Base-by-base conservation (phyloP, 1,140 invertebrate genomes). In the Heterodera carotae region DNA sequence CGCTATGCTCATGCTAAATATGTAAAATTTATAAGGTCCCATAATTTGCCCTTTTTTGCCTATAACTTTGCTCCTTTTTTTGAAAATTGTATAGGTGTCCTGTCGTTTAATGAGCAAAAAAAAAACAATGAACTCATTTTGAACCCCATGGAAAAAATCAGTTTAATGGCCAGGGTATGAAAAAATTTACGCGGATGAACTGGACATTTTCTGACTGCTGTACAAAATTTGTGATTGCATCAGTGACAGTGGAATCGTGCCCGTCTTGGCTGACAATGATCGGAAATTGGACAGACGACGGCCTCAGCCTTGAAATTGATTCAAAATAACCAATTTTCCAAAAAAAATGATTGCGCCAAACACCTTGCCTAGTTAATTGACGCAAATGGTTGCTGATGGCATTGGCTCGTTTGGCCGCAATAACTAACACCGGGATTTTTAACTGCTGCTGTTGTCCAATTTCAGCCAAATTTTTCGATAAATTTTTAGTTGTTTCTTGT, bases 221-320 rank as follows among this genome's bases (percentile, higher is more conserved):
- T 5, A 87, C 88, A 76, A 88, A 90, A 60, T 82, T 76, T 59
- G 85, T 66, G 27, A 89, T 89, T 22, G 86, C 84, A 10, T 87
- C 70, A n/a, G 87, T 75, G 1, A 90, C 90, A 2, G 71, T 60
- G 34, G 77, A 67, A 76, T 89, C 87, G 7, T 87, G 85, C 78
- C 89, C 89, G 78, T 90, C 90, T 78, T 90, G 89, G 72, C 89
- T 90, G 0, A 90, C 88, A 33, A 90, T 87, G 59, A 90, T 88
- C 0, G 89, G 90, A 79, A 89, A 90, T 68, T 84, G 83, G n/a
- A 85, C 73, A 7, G 79, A 79, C 71, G 83, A 82, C 34, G 86
- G 85, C 59, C 89, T 81, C 0, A 79, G 27, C n/a, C 76, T 79
- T 12, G 29, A 76, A 81, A n/a, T 12, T 18, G 22, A 80, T 34